These are phyloP conservation scores for Periparus ater DNA, from an alignment of 2,797 vertebrate genomes.

Conservation along the genomic window DNA sequence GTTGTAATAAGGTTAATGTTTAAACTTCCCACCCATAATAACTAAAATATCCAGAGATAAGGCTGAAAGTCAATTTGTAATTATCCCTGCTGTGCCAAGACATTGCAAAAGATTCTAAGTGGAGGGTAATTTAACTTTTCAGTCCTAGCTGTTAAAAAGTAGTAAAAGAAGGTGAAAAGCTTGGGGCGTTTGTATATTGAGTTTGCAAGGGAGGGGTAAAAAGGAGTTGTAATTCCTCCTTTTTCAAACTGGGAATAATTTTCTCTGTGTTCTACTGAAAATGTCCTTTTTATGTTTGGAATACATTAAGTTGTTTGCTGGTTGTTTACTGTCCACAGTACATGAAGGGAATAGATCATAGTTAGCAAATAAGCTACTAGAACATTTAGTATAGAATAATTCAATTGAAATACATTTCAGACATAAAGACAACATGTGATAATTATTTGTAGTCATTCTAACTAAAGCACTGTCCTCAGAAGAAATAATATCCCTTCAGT, in stretches of 20 bases:
- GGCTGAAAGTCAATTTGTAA: constrained; percentile 61
- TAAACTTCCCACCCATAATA: constrained; percentile 56
- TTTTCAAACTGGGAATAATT: not conserved
- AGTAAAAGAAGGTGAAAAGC: not conserved
- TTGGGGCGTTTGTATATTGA: not conserved
- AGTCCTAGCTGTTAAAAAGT: not conserved
- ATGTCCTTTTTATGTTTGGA: not conserved
- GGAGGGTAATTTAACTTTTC: constrained; percentile 41
- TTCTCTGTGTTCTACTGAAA: not conserved
- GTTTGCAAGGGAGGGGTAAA: not conserved
- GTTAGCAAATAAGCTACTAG: constrained; percentile 53
- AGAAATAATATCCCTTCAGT: constrained; percentile 79
- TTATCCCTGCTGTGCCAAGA: constrained; percentile 48
- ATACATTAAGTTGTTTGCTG: not conserved
- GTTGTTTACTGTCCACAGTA: constrained; percentile 53
- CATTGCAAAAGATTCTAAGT: constrained; percentile 45
- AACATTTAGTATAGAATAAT: constrained; percentile 27
- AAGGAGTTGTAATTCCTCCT: not conserved
- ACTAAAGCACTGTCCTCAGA: constrained; percentile 81
- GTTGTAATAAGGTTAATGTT: constrained; percentile 67
- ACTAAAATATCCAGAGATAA: constrained; percentile 66
- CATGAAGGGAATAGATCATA: constrained; percentile 38
- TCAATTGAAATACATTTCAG: constrained; percentile 54
- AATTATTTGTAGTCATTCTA: constrained; percentile 69
- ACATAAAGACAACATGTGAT: constrained; percentile 46